phyloP scores from a whole-genome alignment of 1,140 invertebrate species.

The Popillia japonica region DNA sequence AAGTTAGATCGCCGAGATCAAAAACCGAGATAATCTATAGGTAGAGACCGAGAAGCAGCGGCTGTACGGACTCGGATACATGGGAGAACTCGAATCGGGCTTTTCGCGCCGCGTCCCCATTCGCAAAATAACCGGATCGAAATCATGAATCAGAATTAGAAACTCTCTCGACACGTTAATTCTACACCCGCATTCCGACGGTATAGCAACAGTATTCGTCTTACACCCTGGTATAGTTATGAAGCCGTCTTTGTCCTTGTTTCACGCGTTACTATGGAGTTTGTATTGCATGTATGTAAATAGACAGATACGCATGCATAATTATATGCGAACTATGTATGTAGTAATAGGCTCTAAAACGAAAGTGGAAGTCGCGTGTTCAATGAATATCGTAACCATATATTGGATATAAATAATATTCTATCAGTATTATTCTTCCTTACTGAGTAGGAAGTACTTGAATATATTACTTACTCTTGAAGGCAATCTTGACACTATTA shows the following conservation, averaged over 20 bases:
- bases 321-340: neutral
- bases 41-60: neutral
- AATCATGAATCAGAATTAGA: constrained; percentile 8
- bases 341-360: no score
- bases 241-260: neutral
- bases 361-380: no score
- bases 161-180: neutral
- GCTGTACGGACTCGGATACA: neutral
- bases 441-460: no score
- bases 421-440: no score
- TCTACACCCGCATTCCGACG: neutral
- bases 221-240: neutral
- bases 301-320: neutral
- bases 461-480: no score
- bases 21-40: no score
- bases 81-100: neutral
- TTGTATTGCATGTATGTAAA: neutral
- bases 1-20: no score
- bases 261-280: neutral
- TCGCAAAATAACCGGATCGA: constrained; percentile 4
- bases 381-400: no score
- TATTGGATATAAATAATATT: no score
- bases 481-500: no score
- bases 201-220: neutral
- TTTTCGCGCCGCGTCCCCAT: neutral